phyloP scores from a whole-genome alignment of 1,140 invertebrate species.

The Odontomachus brunneus region DNA sequence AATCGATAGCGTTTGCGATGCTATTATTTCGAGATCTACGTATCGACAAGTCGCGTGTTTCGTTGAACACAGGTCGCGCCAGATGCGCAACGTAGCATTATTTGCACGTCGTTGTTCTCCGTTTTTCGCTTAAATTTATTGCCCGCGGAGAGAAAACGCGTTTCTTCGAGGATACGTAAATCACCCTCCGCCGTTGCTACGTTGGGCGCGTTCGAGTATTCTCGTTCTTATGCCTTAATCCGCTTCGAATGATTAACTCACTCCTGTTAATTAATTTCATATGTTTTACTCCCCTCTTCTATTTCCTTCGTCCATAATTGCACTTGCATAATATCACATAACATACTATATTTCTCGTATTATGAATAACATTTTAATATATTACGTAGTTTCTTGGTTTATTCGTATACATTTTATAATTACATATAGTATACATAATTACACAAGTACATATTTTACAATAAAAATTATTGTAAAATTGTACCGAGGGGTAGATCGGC shows the following conservation, averaged over 20 bases:
- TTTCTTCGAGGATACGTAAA: conserved; percentile 3
- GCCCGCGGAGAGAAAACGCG: not conserved
- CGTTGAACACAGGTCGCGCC: not conserved
- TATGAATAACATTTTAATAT: no score
- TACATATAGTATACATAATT: no score
- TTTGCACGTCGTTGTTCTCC: conserved; percentile 9
- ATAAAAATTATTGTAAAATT: no score
- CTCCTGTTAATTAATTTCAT: not conserved
- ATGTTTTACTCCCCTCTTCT: not conserved
- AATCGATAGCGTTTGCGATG: conserved; percentile 23
- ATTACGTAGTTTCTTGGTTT: no score
- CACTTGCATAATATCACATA: not conserved
- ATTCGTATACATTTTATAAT: no score
- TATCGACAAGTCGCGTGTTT: conserved; percentile 17
- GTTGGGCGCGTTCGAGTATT: not conserved
- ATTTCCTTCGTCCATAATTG: not conserved
- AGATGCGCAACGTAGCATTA: conserved; percentile 9
- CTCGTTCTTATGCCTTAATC: not conserved
- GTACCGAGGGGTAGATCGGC: no score
- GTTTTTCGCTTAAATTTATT: conserved; percentile 11
- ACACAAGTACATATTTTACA: no score
- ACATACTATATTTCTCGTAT: no score
- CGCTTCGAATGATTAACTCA: conserved; percentile 5
- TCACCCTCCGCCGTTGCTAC: not conserved
- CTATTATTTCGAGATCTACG: conserved; percentile 38